A percentile compares a stretch with the other conserved stretches of the same genome.
phyloP scores from a whole-genome alignment of 2,888 invertebrate genomes.

The Acanthosepion esculentum region DNA sequence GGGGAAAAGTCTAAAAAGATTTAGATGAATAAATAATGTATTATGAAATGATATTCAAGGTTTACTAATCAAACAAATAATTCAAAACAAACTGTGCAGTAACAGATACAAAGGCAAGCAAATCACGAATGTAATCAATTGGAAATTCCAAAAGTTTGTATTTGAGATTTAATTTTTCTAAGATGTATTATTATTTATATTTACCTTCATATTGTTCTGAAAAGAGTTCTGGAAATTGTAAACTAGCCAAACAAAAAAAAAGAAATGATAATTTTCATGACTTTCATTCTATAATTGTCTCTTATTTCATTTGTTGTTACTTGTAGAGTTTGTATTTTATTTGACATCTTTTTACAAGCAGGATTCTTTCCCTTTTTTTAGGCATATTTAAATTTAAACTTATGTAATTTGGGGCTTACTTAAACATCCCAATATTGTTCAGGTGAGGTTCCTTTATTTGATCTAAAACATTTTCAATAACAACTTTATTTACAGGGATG shows the following conservation, averaged over 20 bases:
- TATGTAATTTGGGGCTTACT: neutral
- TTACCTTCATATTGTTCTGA: neutral
- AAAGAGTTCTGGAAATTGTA: neutral
- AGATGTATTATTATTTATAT: neutral
- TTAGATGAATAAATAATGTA: neutral
- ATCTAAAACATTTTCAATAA: neutral
- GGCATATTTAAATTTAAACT: too few relatives aligned
- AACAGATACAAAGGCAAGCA: neutral
- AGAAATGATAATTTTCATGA: neutral
- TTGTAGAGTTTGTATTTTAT: neutral
- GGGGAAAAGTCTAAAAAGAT: neutral
- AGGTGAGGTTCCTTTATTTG: neutral
- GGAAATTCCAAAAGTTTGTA: conserved; percentile 9
- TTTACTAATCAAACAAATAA: neutral
- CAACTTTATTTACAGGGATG: neutral
- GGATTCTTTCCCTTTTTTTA: neutral
- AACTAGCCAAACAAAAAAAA: neutral
- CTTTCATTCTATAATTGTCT: neutral
- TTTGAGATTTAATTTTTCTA: neutral
- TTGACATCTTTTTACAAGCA: neutral
- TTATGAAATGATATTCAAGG: neutral
- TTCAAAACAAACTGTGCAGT: neutral
- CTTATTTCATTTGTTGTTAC: neutral
- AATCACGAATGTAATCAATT: neutral
- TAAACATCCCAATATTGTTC: neutral